Base-by-base conservation (phyloP, 2,888 invertebrate genomes). In the Tipula vernalis region DNA sequence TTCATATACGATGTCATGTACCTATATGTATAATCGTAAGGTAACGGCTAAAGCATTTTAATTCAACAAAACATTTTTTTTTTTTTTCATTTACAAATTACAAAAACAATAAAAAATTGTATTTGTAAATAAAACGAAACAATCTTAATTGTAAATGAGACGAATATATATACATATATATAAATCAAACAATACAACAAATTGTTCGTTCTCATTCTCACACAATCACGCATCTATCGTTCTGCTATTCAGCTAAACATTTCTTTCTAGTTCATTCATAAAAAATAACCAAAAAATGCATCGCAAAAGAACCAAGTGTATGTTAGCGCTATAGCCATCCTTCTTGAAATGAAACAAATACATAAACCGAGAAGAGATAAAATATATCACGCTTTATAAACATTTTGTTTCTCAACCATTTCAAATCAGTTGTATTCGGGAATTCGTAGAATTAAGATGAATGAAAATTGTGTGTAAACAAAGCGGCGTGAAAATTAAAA, bases 301-400 rank as follows among this genome's bases (percentile, higher is more conserved):
- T 10, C 0, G 28, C 3, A 28, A 0, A 71, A 71, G 10, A 28
- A 8, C 18, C 0, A 18, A 71, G 3, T 28, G 28, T 71, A 71
- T 71, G 8, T 10, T 71, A 28, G 10, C 10, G 5, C 8, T 71
- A 71, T 28, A 28, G 12, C 28, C 3, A n/a, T 10, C 10, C 28
- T 71, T 71, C 10, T 71, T 71, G 2, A 0, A 86, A 86, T 47
- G 84, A 86, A 86, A 85, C 86, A 86, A 86, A 86, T 86, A 85
- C 36, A 83, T 86, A 87, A 87, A 86, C 41, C 42, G 51, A 86
- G 86, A 86, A 86, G 85, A 86, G 85, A 44, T 87, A 47, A 87
- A 86, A 71, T 85, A 18, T 86, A 83, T 87, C 86, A 57, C 86
- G 87, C 3, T 10, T 28, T 71, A n/a, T 71, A 71, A 28, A 71